Conservation (phyloP, 1,140 invertebrate species). For the Eriosoma lanigerum region DNA sequence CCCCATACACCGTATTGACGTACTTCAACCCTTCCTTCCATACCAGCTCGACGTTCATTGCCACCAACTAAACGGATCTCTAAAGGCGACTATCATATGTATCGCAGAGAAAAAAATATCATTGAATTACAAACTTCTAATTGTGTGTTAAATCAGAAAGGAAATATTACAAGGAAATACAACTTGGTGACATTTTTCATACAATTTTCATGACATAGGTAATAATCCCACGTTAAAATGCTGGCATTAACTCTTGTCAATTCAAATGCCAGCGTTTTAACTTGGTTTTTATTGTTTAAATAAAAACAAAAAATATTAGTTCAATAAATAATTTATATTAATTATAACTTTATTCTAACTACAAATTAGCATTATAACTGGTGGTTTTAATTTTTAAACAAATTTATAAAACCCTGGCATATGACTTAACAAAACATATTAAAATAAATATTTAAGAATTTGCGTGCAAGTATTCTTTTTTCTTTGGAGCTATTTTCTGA, state of each 20-base stretch:
- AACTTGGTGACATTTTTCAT: not conserved
- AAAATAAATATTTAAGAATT: not conserved
- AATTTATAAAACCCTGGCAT: constrained; percentile 41
- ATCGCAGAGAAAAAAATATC: constrained; percentile 1
- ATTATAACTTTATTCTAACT: not conserved
- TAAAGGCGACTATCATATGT: constrained; percentile 21
- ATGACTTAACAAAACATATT: constrained; percentile 26
- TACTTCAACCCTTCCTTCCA: constrained; percentile 72
- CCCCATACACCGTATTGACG: constrained; percentile 73
- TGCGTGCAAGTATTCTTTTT: constrained; percentile 15
- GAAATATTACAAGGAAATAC: not conserved
- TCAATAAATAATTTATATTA: constrained; percentile 11
- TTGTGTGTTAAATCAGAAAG: not conserved
- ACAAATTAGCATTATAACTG: not conserved
- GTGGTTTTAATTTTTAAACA: constrained; percentile 18
- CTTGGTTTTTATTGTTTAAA: not conserved
- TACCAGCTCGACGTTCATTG: constrained; percentile 55
- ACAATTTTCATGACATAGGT: not conserved
- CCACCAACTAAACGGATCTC: constrained; percentile 44
- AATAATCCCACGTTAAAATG: constrained; percentile 4
- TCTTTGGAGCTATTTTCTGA: constrained; percentile 49
- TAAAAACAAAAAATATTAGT: constrained; percentile 19
- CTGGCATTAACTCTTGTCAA: constrained; percentile 10
- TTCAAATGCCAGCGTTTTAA: constrained; percentile 46
- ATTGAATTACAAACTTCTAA: not conserved